These are phyloP conservation scores for Montipora foliosa DNA, from an alignment of 64 coral and sea anemone genomes.

Conservation along the genomic window DNA sequence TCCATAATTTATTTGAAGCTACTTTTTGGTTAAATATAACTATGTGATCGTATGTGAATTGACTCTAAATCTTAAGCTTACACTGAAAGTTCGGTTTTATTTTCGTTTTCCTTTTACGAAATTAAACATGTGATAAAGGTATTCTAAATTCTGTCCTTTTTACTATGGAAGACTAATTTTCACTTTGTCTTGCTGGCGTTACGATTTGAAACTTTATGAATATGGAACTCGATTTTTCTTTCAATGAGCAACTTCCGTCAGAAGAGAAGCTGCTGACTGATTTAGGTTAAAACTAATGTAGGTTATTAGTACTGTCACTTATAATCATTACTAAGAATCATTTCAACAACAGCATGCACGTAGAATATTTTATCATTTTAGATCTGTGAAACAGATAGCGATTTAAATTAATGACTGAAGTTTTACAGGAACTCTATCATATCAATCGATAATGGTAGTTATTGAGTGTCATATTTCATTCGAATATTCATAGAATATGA, in stretches of 20 bases:
- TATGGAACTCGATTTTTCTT: neutral
- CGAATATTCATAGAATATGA: too few relatives aligned
- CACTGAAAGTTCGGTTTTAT: too few relatives aligned
- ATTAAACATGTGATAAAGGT: neutral
- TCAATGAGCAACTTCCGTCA: neutral
- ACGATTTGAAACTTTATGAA: neutral
- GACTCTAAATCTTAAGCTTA: neutral
- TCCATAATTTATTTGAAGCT: neutral
- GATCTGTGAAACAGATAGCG: too few relatives aligned
- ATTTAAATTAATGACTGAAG: too few relatives aligned
- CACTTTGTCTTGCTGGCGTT: too few relatives aligned
- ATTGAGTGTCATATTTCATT: too few relatives aligned
- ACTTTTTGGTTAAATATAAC: neutral
- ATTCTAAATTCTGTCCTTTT: neutral
- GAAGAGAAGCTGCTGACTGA: neutral
- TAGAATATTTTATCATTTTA: neutral
- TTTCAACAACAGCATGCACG: neutral
- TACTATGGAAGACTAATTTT: neutral
- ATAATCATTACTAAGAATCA: neutral
- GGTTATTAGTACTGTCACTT: neutral
- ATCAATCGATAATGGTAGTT: too few relatives aligned
- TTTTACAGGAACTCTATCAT: too few relatives aligned
- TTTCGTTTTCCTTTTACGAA: conserved; percentile 17
- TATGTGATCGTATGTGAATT: neutral
- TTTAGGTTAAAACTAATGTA: neutral